A percentile compares a stretch with the other conserved stretches of the same genome.
Conservation (phyloP, 1,140 invertebrate species). For the Atta colombica region DNA sequence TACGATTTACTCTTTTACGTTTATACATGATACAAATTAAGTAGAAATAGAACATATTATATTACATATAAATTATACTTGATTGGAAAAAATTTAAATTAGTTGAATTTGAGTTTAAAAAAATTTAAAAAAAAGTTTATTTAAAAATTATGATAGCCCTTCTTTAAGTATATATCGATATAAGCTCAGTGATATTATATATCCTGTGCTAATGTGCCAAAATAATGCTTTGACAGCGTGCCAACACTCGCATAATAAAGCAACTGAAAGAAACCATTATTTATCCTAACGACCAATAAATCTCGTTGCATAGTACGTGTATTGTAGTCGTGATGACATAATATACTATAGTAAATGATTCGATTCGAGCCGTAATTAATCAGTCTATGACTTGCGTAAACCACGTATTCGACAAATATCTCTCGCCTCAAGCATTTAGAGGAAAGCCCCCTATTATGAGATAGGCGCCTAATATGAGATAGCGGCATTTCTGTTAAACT, state of each 20-base stretch:
- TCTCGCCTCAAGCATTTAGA: background rate
- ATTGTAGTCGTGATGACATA: constrained; percentile 25
- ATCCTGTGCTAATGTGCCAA: background rate
- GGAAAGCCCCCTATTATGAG: no score
- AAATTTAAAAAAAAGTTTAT: no score
- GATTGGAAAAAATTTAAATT: background rate
- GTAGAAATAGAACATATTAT: background rate
- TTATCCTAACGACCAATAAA: constrained; percentile 31
- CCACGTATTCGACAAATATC: constrained; percentile 24
- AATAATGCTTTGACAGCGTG: constrained; percentile 28
- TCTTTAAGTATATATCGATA: constrained; percentile 27
- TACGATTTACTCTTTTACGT: background rate
- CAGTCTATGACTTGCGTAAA: constrained; percentile 65
- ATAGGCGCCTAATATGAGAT: no score
- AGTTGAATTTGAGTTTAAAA: no score
- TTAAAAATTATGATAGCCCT: constrained; percentile 2
- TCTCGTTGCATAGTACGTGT: background rate
- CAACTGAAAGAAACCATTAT: constrained; percentile 58
- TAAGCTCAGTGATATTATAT: constrained; percentile 9
- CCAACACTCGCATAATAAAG: constrained; percentile 52
- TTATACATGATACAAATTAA: background rate
- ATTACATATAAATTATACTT: background rate
- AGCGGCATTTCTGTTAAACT: no score
- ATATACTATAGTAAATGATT: constrained; percentile 67
- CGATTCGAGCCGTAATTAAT: constrained; percentile 73